Conservation (phyloP, 2,113 vertebrate species). For the Cariama cristata region DNA sequence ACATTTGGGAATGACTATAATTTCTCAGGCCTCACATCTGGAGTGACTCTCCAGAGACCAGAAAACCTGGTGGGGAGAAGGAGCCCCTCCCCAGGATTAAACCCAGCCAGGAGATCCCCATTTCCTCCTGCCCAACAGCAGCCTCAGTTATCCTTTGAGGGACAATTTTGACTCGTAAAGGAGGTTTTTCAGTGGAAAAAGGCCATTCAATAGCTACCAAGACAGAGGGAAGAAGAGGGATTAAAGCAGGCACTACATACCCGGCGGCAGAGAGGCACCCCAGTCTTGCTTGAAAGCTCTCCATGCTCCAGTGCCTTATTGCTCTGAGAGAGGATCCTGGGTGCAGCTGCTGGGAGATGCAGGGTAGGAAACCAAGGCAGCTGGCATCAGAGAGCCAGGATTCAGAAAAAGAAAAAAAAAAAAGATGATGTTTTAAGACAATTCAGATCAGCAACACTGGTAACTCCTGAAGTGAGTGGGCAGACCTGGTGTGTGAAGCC, state of each 20-base stretch:
- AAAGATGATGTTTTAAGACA: not conserved
- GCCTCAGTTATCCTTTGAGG: not conserved
- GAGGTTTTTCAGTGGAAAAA: not conserved
- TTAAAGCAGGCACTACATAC: constrained; percentile 47
- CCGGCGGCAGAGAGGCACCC: not conserved
- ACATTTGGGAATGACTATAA: not conserved
- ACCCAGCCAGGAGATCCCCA: not conserved
- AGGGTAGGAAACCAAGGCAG: not conserved
- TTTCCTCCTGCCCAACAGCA: not conserved
- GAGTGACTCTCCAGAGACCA: not conserved
- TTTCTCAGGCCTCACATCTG: constrained; percentile 17
- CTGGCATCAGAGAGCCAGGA: not conserved
- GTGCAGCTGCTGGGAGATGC: not conserved
- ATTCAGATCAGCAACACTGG: not conserved
- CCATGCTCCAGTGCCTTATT: not conserved
- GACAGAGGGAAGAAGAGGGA: not conserved
- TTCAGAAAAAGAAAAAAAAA: not conserved
- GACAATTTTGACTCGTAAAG: not conserved
- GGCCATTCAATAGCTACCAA: not conserved
- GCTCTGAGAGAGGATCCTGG: not conserved
- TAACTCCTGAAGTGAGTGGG: not conserved
- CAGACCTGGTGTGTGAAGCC: not conserved
- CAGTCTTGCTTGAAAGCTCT: not conserved
- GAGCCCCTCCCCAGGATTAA: not conserved
- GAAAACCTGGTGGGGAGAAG: not conserved